Conservation (phyloP, 2,113 vertebrate genomes). For the Onychostruthus taczanowskii region DNA sequence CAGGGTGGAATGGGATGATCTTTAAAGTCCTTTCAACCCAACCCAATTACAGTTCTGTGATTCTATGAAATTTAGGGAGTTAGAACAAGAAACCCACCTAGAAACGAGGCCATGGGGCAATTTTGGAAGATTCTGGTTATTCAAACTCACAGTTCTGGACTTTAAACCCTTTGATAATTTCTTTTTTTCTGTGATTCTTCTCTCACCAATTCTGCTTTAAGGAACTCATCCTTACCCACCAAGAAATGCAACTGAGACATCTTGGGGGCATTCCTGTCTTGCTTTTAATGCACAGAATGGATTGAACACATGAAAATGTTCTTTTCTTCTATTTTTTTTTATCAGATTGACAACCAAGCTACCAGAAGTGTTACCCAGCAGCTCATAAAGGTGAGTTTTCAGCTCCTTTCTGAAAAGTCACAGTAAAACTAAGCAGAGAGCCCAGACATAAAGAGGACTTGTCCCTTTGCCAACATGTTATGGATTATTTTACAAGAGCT, state of each 20-base stretch:
- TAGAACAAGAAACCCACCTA: background rate
- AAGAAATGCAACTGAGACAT: background rate
- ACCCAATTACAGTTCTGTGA: background rate
- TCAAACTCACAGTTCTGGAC: background rate
- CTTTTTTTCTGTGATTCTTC: background rate
- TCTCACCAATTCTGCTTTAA: background rate
- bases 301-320: background rate
- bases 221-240: background rate
- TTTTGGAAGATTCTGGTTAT: background rate
- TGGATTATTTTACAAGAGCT: background rate
- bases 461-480: background rate
- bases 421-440: background rate
- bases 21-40: background rate
- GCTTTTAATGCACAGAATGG: background rate
- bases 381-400: background rate
- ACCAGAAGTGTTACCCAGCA: background rate
- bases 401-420: background rate
- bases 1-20: accelerated
- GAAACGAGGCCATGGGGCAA: background rate
- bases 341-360: background rate
- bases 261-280: background rate
- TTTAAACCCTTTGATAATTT: background rate
- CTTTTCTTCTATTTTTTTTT: background rate
- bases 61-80: background rate
- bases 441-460: background rate